These are phyloP conservation scores for Apotomis turbidana DNA, from an alignment of 2,888 invertebrate genomes.

Conservation along the genomic window DNA sequence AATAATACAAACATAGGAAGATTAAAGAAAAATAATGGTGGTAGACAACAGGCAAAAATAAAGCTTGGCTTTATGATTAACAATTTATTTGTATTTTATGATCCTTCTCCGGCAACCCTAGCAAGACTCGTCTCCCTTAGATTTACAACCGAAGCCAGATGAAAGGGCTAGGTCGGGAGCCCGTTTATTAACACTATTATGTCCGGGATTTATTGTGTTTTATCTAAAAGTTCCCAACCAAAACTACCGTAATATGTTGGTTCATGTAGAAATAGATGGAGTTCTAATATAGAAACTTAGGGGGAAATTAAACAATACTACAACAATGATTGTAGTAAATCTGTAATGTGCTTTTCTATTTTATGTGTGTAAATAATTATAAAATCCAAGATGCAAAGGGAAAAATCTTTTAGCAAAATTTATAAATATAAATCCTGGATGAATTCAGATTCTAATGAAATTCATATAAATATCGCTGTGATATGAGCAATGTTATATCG, in stretches of 20 bases:
- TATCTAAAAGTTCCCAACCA: slow-evolving; percentile 46
- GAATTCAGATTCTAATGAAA: too few species aligned
- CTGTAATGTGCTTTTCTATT: background rate
- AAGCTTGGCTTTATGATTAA: too few species aligned
- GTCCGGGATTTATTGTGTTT: slow-evolving; percentile 63
- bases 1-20: too few species aligned
- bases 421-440: too few species aligned
- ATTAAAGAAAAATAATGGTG: too few species aligned
- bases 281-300: slow-evolving; percentile 10
- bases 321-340: background rate
- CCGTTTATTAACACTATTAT: slow-evolving; percentile 69
- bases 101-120: slow-evolving; percentile 18
- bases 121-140: slow-evolving; percentile 53
- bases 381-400: too few species aligned
- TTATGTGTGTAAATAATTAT: too few species aligned
- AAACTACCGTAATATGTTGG: slow-evolving; percentile 33
- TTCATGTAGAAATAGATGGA: slow-evolving; percentile 21
- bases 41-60: too few species aligned
- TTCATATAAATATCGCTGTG: too few species aligned
- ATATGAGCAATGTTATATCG: too few species aligned
- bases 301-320: background rate
- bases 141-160: slow-evolving; percentile 68
- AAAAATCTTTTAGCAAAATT: too few species aligned
- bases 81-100: too few species aligned
- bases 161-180: slow-evolving; percentile 66